Base-by-base conservation (phyloP, 2,888 invertebrate species). In the Cactoblastis cactorum region DNA sequence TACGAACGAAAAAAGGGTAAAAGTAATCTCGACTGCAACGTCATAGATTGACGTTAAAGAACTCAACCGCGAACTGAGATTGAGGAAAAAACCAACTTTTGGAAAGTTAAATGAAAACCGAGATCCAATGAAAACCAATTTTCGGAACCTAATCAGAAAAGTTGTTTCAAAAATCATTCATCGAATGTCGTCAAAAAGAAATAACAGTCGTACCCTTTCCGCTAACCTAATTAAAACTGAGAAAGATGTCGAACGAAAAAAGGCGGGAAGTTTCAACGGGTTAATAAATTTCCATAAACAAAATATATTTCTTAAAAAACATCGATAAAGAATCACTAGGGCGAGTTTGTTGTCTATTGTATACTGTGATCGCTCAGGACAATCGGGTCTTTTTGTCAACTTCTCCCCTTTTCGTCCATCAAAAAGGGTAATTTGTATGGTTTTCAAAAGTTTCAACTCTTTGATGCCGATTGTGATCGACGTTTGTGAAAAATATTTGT, bases 131-230 rank as follows among this genome's bases (percentile, higher is more conserved):
- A 79, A 74, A 68, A 67, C 68, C 72, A 69, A 77, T 75, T 67
- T 62, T 53, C 55, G 52, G 64, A 68, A 67, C 68, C 61, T 75
- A 77, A 78, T 77, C 73, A 73, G 65, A 75, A 80, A 72, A 72
- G 75, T 77, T 79, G 70, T 69, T 69, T 58, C 67, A 54, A 57
- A 63, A 82, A 82, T 80, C 84, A 81, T 83, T 85, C 80, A 88
- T 87, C 81, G 85, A 77, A 74, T 83, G 83, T 83, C 84, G 83
- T 87, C 81, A 83, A 85, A 84, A 83, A 81, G 80, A 75, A 83
- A 84, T 83, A 81, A 85, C 75, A 75, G 55, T 54, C 57, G 46
- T 70, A 71, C 81, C 82, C 83, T 83, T 80, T 82, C 71, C 63
- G 59, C 58, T 59, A 79, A 86, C 80, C 84, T 80, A 86, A 86